phyloP scores from a whole-genome alignment of 2,113 vertebrate genomes.

The Thomomys bottae region DNA sequence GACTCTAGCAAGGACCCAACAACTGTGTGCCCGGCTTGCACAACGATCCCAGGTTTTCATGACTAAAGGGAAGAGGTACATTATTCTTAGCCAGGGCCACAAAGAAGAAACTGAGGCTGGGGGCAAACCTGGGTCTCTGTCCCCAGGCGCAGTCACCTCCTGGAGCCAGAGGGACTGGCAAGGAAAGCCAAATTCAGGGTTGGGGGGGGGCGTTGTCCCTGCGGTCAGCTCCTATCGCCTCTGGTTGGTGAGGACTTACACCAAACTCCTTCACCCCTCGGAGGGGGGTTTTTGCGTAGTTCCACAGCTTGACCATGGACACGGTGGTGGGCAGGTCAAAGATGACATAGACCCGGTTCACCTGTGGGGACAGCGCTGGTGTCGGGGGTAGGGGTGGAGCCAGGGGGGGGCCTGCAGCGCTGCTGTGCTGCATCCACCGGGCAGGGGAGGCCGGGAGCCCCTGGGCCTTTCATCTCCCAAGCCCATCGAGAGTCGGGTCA shows the following conservation, averaged over 20 bases:
- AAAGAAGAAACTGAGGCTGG: not conserved
- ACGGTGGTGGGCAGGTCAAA: slow-evolving; percentile 95
- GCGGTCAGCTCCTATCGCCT: too few species aligned
- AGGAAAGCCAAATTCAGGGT: not conserved
- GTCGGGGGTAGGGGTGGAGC: not conserved
- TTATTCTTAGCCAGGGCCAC: fast-evolving
- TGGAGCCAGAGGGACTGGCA: not conserved
- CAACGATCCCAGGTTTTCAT: too few species aligned
- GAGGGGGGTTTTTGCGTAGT: slow-evolving; percentile 96
- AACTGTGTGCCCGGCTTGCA: not conserved
- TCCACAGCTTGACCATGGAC: slow-evolving; percentile 99
- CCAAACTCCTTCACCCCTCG: slow-evolving; percentile 99
- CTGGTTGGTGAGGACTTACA: slow-evolving; percentile 85
- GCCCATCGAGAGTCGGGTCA: slow-evolving; percentile 66
- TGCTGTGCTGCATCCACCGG: not conserved
- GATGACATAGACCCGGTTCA: slow-evolving; percentile 97
- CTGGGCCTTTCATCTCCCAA: not conserved
- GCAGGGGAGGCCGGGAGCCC: not conserved
- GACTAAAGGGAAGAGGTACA: not conserved
- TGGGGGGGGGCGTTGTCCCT: too few species aligned
- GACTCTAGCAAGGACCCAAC: too few species aligned
- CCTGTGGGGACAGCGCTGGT: slow-evolving; percentile 84
- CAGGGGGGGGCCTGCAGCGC: fast-evolving
- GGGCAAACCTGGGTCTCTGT: not conserved
- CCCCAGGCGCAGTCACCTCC: not conserved